These are phyloP conservation scores for Pandion haliaetus DNA, from an alignment of 2,113 vertebrate genomes.

Conservation along the genomic window DNA sequence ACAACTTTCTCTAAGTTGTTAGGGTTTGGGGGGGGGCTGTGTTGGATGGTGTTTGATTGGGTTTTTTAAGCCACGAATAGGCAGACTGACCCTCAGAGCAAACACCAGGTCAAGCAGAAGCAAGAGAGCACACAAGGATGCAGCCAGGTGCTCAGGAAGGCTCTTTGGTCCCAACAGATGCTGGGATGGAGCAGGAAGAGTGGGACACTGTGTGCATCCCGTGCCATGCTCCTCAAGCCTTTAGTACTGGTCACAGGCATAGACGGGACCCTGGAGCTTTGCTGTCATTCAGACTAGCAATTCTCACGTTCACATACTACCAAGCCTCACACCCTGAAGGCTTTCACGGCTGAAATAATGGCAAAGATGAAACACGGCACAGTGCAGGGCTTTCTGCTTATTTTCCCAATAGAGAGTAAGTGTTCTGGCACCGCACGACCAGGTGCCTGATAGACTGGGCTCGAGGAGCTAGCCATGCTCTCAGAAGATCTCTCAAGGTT, in stretches of 20 bases:
- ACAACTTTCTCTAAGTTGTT: background rate
- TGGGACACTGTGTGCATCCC: background rate
- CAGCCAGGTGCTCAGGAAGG: background rate
- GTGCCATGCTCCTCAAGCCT: background rate
- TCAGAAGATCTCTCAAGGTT: background rate
- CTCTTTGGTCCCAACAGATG: background rate
- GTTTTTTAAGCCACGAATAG: background rate
- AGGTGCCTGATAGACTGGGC: background rate
- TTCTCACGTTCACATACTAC: background rate
- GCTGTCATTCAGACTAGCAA: background rate
- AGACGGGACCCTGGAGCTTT: background rate
- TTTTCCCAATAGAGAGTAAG: background rate
- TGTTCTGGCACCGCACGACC: background rate
- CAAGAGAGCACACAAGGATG: background rate
- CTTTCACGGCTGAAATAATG: background rate
- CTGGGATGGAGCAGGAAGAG: background rate
- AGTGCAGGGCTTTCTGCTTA: background rate
- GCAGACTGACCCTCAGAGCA: background rate
- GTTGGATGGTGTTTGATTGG: background rate
- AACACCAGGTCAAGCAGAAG: background rate
- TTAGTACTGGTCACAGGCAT: background rate
- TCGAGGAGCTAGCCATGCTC: background rate
- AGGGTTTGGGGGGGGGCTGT: fast-evolving
- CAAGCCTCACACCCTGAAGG: background rate
- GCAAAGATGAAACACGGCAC: background rate